These are phyloP conservation scores for Actinernus sp. DNA, from an alignment of 92 coral and sea anemone species.

Conservation along the genomic window DNA sequence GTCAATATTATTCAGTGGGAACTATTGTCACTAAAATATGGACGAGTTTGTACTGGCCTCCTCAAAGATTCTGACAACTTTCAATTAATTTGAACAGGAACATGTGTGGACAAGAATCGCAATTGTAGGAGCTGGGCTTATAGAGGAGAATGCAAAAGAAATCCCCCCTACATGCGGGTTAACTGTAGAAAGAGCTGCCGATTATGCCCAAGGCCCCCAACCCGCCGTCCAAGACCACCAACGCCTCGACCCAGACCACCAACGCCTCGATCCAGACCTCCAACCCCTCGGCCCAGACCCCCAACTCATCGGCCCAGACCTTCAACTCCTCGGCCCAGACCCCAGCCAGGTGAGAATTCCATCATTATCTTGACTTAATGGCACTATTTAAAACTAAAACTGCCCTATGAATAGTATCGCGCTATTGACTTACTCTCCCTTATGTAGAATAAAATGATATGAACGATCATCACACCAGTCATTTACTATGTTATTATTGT, in stretches of 20 bases:
- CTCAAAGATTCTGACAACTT: too few relatives aligned
- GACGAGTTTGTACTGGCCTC: too few relatives aligned
- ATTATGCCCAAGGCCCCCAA: constrained; percentile 52
- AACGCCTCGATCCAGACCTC: constrained; percentile 43
- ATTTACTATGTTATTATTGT: too few relatives aligned
- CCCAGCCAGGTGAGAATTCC: neutral
- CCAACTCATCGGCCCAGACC: constrained; percentile 49
- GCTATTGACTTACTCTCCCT: too few relatives aligned
- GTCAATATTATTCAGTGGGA: too few relatives aligned
- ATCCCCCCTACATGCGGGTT: constrained; percentile 34
- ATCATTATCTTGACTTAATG: too few relatives aligned
- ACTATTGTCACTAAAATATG: too few relatives aligned
- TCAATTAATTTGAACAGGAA: too few relatives aligned
- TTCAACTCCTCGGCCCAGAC: constrained; percentile 38
- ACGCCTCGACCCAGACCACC: constrained; percentile 64
- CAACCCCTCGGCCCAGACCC: constrained; percentile 48
- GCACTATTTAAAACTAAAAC: too few relatives aligned
- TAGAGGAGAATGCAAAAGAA: constrained; percentile 50
- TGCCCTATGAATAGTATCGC: neutral
- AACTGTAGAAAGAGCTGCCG: constrained; percentile 60
- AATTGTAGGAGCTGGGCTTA: constrained; percentile 47
- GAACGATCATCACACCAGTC: too few relatives aligned
- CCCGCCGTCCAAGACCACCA: constrained; percentile 51
- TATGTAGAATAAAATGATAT: too few relatives aligned
- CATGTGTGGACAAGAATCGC: constrained; percentile 30